These are phyloP conservation scores for Congeria kusceri DNA, from an alignment of 2,888 invertebrate genomes.

Conservation along the genomic window DNA sequence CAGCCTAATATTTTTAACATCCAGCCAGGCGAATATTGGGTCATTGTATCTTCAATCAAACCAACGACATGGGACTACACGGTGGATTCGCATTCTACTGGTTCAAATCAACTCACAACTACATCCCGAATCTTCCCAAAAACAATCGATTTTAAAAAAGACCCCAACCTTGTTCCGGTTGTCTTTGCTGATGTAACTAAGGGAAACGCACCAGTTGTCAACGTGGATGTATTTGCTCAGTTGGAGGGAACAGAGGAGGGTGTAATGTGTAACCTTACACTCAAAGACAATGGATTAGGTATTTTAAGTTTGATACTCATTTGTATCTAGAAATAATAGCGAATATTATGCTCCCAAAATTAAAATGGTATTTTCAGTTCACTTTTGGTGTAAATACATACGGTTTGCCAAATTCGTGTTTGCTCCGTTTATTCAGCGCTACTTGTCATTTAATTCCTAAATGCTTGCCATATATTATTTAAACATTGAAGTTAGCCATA, in stretches of 20 bases:
- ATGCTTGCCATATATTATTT: no score
- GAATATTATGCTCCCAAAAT: no score
- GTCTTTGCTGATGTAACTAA: constrained; percentile 4
- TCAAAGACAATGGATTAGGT: constrained; percentile 12
- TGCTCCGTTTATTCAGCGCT: no score
- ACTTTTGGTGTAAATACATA: no score
- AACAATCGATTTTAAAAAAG: neutral
- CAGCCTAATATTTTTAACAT: neutral
- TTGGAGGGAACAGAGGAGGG: neutral
- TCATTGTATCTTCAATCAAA: neutral
- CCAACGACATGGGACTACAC: neutral
- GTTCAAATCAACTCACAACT: neutral
- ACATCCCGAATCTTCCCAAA: neutral
- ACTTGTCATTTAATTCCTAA: no score
- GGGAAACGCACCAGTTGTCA: constrained; percentile 7
- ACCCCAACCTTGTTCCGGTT: neutral
- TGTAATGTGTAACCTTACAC: neutral
- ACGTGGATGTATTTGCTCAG: neutral
- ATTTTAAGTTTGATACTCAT: no score
- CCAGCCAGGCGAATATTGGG: neutral
- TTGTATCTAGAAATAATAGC: no score
- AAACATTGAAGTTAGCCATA: no score
- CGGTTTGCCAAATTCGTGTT: no score
- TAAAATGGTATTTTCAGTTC: no score
- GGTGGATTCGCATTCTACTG: neutral